Conservation (phyloP, 2,797 vertebrate species). For the Choloepus didactylus region DNA sequence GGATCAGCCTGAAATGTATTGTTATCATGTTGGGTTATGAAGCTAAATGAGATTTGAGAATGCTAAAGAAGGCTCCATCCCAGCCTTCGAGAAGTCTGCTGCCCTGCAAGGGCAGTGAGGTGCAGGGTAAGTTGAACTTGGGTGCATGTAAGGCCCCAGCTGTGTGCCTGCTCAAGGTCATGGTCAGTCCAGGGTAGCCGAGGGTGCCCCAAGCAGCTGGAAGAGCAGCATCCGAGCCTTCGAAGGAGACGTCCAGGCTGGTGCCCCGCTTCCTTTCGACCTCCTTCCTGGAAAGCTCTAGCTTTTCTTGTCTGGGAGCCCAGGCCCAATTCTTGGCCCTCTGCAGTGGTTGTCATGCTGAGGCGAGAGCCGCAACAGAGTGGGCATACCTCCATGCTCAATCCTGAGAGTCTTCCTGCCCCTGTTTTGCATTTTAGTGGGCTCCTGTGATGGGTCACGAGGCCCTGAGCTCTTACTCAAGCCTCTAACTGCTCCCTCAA, state of each 20-base stretch:
- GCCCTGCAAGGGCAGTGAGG: not conserved
- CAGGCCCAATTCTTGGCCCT: not conserved
- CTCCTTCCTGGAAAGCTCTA: slow-evolving; percentile 59
- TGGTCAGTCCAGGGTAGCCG: not conserved
- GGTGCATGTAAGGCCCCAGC: not conserved
- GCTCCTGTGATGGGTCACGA: not conserved
- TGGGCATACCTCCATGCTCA: not conserved
- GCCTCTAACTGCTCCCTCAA: not conserved
- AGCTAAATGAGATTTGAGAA: not conserved
- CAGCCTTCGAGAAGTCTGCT: not conserved
- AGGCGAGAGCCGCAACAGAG: not conserved
- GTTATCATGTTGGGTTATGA: not conserved
- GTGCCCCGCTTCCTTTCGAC: rapidly evolving
- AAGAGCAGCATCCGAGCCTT: not conserved
- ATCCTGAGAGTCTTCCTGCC: not conserved
- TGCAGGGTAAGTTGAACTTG: not conserved
- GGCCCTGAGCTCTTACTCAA: not conserved
- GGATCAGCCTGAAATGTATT: not conserved
- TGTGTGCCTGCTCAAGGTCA: rapidly evolving
- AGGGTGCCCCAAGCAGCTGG: not conserved
- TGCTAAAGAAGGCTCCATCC: not conserved
- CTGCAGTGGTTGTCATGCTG: not conserved
- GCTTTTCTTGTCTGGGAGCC: not conserved
- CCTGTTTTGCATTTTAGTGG: not conserved
- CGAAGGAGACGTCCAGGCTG: not conserved